Conservation (phyloP, 2,888 invertebrate species). For the Lathronympha strigana region DNA sequence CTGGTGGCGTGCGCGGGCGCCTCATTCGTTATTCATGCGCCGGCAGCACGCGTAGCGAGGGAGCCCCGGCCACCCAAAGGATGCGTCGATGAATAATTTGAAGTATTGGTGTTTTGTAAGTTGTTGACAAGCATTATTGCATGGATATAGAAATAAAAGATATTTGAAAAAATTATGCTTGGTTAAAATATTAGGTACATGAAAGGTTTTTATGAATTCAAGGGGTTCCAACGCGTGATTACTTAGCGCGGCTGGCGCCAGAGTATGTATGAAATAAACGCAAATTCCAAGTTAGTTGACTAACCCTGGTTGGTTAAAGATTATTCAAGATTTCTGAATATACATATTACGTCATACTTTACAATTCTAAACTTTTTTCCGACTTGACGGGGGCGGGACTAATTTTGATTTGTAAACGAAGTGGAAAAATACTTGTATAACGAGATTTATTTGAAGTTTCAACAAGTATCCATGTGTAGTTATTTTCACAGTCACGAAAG, state of each 20-base stretch:
- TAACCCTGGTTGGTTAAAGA: no score
- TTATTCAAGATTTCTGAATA: neutral
- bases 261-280: no score
- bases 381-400: neutral
- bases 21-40: slow-evolving; percentile 82
- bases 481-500: slow-evolving; percentile 35
- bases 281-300: no score
- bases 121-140: no score
- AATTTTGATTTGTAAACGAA: slow-evolving; percentile 4
- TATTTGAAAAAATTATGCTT: no score
- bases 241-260: no score
- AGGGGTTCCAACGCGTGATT: no score
- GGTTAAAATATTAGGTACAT: no score
- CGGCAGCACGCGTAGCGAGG: slow-evolving; percentile 53
- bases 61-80: slow-evolving; percentile 45
- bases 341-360: neutral
- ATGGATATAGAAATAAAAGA: no score
- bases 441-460: slow-evolving; percentile 32
- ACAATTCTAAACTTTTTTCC: neutral
- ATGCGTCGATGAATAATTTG: slow-evolving; percentile 38
- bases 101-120: slow-evolving; percentile 14
- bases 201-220: no score
- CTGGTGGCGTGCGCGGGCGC: slow-evolving; percentile 80
- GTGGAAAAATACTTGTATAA: slow-evolving; percentile 14
- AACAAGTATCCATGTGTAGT: slow-evolving; percentile 35